Conservation (phyloP, 2,113 vertebrate species). For the Herpetotheres cachinnans region DNA sequence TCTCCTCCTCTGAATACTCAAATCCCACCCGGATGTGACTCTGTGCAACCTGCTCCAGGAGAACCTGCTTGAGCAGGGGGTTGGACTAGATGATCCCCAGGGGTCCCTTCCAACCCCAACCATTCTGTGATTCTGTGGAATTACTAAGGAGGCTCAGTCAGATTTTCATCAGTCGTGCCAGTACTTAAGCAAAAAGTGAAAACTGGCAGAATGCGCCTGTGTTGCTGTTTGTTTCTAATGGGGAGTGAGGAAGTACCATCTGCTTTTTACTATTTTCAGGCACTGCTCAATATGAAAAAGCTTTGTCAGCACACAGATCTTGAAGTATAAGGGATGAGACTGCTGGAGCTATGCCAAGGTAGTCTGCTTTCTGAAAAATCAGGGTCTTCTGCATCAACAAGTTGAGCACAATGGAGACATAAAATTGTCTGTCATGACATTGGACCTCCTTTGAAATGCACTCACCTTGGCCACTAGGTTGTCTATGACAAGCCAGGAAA, state of each 20-base stretch:
- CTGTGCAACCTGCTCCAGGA: no score
- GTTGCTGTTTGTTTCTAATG: background rate
- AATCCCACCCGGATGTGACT: no score
- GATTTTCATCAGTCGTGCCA: background rate
- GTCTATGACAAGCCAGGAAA: background rate
- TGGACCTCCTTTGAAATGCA: background rate
- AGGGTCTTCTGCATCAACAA: background rate
- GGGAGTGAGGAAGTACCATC: background rate
- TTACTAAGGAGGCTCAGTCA: background rate
- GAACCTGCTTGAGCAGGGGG: no score
- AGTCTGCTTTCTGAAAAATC: background rate
- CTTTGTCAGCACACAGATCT: background rate
- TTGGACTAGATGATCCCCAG: no score
- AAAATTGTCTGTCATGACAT: background rate
- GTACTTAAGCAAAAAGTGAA: background rate
- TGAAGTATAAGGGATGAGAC: background rate
- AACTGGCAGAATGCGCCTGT: background rate
- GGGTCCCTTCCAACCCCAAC: no score
- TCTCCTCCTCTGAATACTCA: no score
- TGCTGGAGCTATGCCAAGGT: background rate
- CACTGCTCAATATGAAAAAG: background rate
- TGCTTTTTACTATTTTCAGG: conserved; percentile 9
- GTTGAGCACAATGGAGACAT: background rate
- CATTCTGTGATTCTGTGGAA: no score
- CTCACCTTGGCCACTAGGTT: background rate